Percentiles rank a stretch among this genome's conserved stretches.
Evolutionary conservation across 2,888 invertebrate genomes (phyloP).

Genomic region (Cosmia trapezina): DNA sequence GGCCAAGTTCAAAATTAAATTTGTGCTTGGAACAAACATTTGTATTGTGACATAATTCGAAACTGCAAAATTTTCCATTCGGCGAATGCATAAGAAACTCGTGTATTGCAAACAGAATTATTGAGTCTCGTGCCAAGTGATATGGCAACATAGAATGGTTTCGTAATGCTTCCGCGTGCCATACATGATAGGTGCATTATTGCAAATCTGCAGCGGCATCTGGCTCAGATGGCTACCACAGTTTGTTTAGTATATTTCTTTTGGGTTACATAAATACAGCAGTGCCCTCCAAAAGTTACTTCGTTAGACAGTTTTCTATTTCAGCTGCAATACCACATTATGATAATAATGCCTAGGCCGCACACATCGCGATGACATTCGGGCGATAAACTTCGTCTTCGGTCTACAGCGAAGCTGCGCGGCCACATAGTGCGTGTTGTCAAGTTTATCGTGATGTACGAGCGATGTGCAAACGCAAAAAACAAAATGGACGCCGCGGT

Average conservation of each 20-base stretch:
- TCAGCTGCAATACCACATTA: no score
- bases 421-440: no score
- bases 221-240: not conserved
- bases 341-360: no score
- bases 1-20: slow-evolving; percentile 22
- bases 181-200: slow-evolving; percentile 6
- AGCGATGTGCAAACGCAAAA: no score
- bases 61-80: slow-evolving; percentile 20
- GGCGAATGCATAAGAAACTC: slow-evolving; percentile 3
- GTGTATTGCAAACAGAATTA: slow-evolving; percentile 3
- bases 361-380: no score
- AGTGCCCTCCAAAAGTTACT: no score
- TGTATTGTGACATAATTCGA: not conserved
- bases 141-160: slow-evolving; percentile 17
- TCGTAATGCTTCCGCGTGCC: slow-evolving; percentile 8
- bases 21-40: not conserved
- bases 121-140: slow-evolving; percentile 45
- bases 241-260: not conserved
- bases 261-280: no score
- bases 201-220: not conserved
- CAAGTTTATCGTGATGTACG: no score
- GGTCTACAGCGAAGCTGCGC: no score
- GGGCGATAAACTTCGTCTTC: no score
- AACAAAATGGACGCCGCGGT: no score
- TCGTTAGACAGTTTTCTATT: no score